Evolutionary conservation across 2,888 invertebrate species (phyloP), one percentile per base, ranked within the genome.

Genomic region (Teleiodes luculella): DNA sequence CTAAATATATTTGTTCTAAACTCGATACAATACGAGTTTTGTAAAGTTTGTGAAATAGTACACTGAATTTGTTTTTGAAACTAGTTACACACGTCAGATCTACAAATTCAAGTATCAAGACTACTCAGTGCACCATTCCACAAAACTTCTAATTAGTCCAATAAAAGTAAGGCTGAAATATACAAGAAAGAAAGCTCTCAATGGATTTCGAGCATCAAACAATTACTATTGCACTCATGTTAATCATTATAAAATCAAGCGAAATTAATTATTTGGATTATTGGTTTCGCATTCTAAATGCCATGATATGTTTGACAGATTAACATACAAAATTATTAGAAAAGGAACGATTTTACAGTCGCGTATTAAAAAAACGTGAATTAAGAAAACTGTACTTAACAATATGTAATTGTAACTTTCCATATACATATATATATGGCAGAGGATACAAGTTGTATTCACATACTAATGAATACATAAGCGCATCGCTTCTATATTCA

Each of bases 281-380:
- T 47, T 14, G 47, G 3, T 47, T 33, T 28, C 28, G 65, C 63
- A 61, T 64, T 60, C 45, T 58, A 58, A 59, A 64, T 62, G 67
- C 57, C 54, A 57, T 68, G 73, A 75, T 77, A 80, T 78, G 77
- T 77, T 73, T 70, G 69, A 74, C 69, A 64, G 65, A 70, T 61
- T 70, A 74, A 72, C 68, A 65, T 74, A 70, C 67, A 62, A 60
- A 54, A 57, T 56, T 54, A 61, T 60, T 58, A 47, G 55, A 66
- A 62, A 63, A 62, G 67, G 57, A 62, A 63, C 58, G 53, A 58
- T 53, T 20, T 24, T 56, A 48, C 50, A 56, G 47, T 43, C 45
- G 46, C 33, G 63, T 41, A 11, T 1, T 62, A 63, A 63, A 67
- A 65, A 67, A 61, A 64, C 57, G 6, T 43, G 43, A 18, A 43